Conservation (phyloP, 2,797 vertebrate genomes). For the Smutsia temminckii region DNA sequence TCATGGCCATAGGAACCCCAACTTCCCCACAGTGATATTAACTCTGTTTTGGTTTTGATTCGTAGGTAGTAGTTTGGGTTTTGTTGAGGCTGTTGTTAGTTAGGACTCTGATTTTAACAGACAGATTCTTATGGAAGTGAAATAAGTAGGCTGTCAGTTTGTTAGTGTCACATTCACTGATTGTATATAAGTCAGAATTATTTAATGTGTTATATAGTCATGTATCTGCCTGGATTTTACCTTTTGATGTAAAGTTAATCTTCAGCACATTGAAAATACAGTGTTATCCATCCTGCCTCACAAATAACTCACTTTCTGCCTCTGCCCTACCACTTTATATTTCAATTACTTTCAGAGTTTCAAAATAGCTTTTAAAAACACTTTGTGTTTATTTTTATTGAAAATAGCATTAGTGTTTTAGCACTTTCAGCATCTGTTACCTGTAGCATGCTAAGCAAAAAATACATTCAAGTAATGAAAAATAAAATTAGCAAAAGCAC, state of each 20-base stretch:
- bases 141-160: background rate
- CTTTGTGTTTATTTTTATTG: constrained; percentile 55
- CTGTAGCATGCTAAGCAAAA: constrained; percentile 14
- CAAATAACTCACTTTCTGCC: background rate
- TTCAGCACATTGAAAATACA: background rate
- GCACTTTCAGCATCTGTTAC: constrained; percentile 35
- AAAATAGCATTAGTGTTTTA: constrained; percentile 65
- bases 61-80: background rate
- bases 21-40: background rate
- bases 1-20: no score
- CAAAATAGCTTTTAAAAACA: constrained; percentile 63
- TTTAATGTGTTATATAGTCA: background rate
- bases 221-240: background rate
- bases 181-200: background rate
- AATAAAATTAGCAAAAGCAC: constrained; percentile 60
- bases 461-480: constrained; percentile 54
- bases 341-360: background rate
- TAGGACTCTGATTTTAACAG: background rate
- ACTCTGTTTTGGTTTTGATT: background rate
- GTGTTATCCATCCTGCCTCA: background rate
- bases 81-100: background rate
- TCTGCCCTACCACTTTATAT: background rate
- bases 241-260: constrained; percentile 42
- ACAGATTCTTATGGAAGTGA: background rate
- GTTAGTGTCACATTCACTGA: background rate